Evolutionary conservation across 2,888 invertebrate species (phyloP).

Genomic region (Polyommatus iphigenia): DNA sequence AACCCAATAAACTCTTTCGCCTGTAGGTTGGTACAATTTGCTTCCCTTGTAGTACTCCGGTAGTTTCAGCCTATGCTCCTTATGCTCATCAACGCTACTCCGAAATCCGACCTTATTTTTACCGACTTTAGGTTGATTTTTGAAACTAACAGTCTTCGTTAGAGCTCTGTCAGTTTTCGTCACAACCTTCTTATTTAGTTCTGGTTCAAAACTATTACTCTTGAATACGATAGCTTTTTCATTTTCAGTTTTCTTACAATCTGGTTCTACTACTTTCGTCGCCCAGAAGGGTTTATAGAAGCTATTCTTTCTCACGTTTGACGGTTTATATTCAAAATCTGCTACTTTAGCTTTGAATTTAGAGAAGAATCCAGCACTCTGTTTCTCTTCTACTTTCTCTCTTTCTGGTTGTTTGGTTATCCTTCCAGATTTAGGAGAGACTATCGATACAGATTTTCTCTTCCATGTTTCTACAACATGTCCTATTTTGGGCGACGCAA

Average conservation of each 20-base stretch:
- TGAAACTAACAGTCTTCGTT: background rate
- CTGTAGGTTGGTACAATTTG: conserved; percentile 66
- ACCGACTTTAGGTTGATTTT: background rate
- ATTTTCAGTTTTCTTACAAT: background rate
- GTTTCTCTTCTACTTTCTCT: conserved; percentile 37
- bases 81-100: conserved; percentile 49
- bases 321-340: conserved; percentile 60
- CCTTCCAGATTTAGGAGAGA: conserved; percentile 64
- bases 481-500: conserved; percentile 46
- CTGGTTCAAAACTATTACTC: conserved; percentile 36
- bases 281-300: conserved; percentile 69
- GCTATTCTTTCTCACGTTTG: conserved; percentile 58
- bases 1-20: conserved; percentile 71
- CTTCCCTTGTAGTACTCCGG: conserved; percentile 63
- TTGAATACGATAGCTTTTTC: background rate
- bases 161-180: conserved; percentile 40
- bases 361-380: conserved; percentile 53
- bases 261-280: conserved; percentile 51
- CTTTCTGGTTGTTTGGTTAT: conserved; percentile 47
- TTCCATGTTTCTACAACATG: conserved; percentile 58
- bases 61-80: conserved; percentile 52
- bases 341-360: conserved; percentile 62
- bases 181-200: conserved; percentile 40
- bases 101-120: background rate
- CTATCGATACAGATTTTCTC: conserved; percentile 61